Evolutionary conservation across 2,888 invertebrate species (phyloP).

Genomic region (Callosobruchus maculatus): DNA sequence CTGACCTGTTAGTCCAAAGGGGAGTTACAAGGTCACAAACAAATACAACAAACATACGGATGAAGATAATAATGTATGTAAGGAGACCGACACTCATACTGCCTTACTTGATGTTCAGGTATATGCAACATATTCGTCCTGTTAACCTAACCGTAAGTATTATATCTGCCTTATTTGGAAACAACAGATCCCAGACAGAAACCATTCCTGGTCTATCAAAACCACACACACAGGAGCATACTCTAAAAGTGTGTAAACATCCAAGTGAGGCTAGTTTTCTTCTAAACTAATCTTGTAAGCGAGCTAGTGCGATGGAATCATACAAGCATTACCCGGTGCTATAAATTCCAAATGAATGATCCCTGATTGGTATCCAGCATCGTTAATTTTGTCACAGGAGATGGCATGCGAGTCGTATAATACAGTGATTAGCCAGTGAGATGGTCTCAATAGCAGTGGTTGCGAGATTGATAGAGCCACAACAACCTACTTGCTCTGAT

Average conservation of each 20-base stretch:
- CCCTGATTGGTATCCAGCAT: neutral
- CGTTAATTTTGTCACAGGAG: neutral
- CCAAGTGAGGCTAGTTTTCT: neutral
- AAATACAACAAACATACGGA: too few species aligned
- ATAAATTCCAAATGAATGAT: neutral
- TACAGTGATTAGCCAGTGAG: neutral
- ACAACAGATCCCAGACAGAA: too few species aligned
- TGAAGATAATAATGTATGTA: too few species aligned
- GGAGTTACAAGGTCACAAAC: too few species aligned
- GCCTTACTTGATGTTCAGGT: too few species aligned
- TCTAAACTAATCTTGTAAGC: neutral
- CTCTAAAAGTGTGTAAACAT: neutral
- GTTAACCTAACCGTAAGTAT: too few species aligned
- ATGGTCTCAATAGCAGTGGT: neutral
- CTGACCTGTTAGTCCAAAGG: too few species aligned
- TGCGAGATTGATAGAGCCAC: neutral
- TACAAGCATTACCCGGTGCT: neutral
- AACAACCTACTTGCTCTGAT: neutral
- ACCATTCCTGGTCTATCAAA: too few species aligned
- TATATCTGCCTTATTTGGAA: too few species aligned
- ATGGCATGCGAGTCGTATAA: neutral
- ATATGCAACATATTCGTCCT: too few species aligned
- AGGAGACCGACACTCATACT: too few species aligned
- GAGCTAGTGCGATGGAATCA: neutral
- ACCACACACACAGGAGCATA: too few species aligned